phyloP scores from a whole-genome alignment of 2,888 invertebrate genomes.

The Drosophila longiperda region DNA sequence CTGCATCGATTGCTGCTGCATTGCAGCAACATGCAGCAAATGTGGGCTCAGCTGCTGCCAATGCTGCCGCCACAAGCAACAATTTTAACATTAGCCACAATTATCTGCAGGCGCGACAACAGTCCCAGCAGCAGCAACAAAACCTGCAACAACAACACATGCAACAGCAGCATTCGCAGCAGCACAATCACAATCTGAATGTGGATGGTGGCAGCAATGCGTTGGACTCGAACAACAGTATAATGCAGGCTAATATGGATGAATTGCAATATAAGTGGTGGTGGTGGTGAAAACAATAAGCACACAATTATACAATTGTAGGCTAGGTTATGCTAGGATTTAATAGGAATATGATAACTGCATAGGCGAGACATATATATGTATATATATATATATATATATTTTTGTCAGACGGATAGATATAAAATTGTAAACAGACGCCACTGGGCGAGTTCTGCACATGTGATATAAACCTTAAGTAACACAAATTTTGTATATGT shows the following conservation, averaged over 20 bases:
- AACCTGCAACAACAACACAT: conserved; percentile 51
- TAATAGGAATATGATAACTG: conserved; percentile 16
- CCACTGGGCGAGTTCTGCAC: conserved; percentile 20
- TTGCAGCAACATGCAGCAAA: conserved; percentile 61
- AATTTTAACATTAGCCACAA: conserved; percentile 75
- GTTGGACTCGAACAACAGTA: conserved; percentile 83
- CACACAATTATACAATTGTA: conserved; percentile 44
- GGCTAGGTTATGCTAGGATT: conserved; percentile 62
- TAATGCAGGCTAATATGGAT: conserved; percentile 84
- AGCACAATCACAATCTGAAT: conserved; percentile 75
- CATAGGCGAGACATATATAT: conserved; percentile 29
- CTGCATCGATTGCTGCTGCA: conserved; percentile 63
- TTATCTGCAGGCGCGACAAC: conserved; percentile 65
- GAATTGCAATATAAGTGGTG: conserved; percentile 84
- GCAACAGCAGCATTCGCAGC: conserved; percentile 48
- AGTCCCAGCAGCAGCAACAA: conserved; percentile 54
- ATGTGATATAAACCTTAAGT: conserved; percentile 76
- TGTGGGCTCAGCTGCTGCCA: conserved; percentile 59
- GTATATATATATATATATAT: conserved; percentile 1
- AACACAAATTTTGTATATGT: conserved; percentile 69
- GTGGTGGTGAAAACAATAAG: conserved; percentile 81
- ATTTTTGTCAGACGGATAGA: conserved; percentile 8
- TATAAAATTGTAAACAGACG: conserved; percentile 29
- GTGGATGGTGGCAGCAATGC: conserved; percentile 78
- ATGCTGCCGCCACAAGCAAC: conserved; percentile 57